Evolutionary conservation across 2,797 vertebrate genomes (phyloP).

Genomic region (Rhynchonycteris naso): DNA sequence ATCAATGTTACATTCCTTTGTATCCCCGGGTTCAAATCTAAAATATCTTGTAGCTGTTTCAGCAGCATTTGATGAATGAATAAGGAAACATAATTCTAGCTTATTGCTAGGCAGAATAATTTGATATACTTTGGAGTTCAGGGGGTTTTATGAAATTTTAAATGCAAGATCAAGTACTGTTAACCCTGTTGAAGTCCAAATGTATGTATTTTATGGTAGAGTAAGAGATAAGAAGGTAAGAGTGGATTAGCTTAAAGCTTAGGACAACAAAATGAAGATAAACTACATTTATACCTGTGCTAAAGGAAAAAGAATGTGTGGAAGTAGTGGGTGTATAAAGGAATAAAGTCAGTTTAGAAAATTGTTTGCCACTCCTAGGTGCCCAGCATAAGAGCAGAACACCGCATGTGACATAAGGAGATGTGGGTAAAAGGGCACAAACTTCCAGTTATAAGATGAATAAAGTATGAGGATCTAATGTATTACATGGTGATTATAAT

Average conservation of each 20-base stretch:
- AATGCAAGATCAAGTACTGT: neutral
- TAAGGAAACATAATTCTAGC: neutral
- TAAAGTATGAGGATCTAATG: neutral
- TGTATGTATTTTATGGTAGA: neutral
- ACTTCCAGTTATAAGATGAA: neutral
- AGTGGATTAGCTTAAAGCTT: neutral
- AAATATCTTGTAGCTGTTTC: neutral
- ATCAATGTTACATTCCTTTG: neutral
- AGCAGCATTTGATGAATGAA: neutral
- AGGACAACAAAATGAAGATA: neutral
- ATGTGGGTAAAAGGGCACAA: neutral
- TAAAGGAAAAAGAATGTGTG: neutral
- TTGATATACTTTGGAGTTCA: neutral
- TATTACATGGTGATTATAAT: neutral
- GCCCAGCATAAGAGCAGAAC: neutral
- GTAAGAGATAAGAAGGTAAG: conserved; percentile 1
- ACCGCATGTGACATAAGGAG: no score
- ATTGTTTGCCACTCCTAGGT: neutral
- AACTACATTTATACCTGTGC: neutral
- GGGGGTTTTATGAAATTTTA: conserved; percentile 14
- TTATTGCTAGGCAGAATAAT: neutral
- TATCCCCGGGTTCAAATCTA: neutral
- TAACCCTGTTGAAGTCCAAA: neutral
- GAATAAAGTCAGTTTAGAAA: neutral
- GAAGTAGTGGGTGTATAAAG: neutral